These are phyloP conservation scores for Drosophila paranaensis DNA, from an alignment of 2,888 invertebrate genomes.

Conservation along the genomic window DNA sequence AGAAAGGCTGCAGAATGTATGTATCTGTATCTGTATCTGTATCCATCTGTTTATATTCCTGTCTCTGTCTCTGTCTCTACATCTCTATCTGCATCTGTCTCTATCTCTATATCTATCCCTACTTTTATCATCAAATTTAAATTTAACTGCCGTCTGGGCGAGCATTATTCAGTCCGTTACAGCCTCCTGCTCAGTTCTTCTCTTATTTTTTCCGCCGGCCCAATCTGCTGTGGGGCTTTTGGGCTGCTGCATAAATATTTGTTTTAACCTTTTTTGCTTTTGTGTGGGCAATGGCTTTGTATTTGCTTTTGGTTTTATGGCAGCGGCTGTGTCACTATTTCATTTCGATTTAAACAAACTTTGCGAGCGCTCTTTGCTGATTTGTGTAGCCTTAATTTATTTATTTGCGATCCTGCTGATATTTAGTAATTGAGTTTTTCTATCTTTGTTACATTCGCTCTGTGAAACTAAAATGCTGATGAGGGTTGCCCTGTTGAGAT, in stretches of 20 bases:
- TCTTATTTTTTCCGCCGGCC: neutral
- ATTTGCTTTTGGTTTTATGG: slow-evolving; percentile 74
- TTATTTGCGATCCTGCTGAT: slow-evolving; percentile 76
- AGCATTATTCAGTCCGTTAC: neutral
- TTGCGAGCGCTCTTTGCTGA: slow-evolving; percentile 62
- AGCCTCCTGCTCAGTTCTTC: too few relatives aligned
- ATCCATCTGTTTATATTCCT: too few relatives aligned
- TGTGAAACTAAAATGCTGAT: slow-evolving; percentile 42
- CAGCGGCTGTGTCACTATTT: slow-evolving; percentile 69
- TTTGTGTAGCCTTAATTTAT: slow-evolving; percentile 77
- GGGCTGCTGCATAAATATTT: slow-evolving; percentile 73
- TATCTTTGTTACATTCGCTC: slow-evolving; percentile 14
- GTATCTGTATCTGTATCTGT: too few relatives aligned
- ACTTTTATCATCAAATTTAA: neutral
- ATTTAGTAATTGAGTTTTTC: slow-evolving; percentile 74
- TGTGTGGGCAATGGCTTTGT: slow-evolving; percentile 56
- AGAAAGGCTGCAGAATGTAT: too few relatives aligned
- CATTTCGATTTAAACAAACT: slow-evolving; percentile 77
- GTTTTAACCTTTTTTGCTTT: slow-evolving; percentile 74
- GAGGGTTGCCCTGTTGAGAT: slow-evolving; percentile 28
- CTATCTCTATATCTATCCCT: too few relatives aligned
- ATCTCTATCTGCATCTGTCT: too few relatives aligned
- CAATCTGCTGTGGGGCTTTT: neutral
- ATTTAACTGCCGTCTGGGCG: neutral
- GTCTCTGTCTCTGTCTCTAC: too few relatives aligned